Base-by-base conservation (phyloP, 2,113 vertebrate species). In the Otolemur garnettii region DNA sequence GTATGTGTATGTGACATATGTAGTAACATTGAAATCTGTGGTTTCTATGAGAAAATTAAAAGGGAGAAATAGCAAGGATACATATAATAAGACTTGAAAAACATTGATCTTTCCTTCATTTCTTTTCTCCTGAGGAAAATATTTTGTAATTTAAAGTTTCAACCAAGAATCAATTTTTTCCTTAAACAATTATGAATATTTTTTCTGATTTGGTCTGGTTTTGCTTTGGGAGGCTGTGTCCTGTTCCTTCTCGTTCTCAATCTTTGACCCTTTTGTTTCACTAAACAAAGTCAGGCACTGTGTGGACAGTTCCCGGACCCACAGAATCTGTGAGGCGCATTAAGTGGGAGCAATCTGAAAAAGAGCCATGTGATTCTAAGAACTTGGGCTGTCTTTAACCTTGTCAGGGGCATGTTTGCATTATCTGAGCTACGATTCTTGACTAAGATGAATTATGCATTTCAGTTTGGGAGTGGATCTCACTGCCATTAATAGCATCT, bases 61-160 rank as follows among this genome's bases (percentile, higher is more conserved):
- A 86, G 64, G 62, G 26, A 83, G 38, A 50, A 87, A 64, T 50
- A 89, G 57, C 6, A 64, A 5, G 38, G 55, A 59, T 50, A 50
- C 45, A 50, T 50, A 50, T 50, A 50, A 9, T 19, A 75, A 75
- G 57, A 45, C 60, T 68, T 89, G n/a, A 96, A 60, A 85, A 94
- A 78, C 66, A 38, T 2, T 33, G n/a, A 33, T 55, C 17, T 57
- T 50, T 19, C 45, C 80, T 91, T 78, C 38, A 50, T 93, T 81
- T 89, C 19, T 28, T 57, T 72, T 94, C 28, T 60, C 24, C 38
- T 28, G 71, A 80, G 78, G 64, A 38, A 75, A 90, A 42, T 64
- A 71, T 93, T 79, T 69, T 90, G 71, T 87, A 24, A 60, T 90
- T 69, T 96, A 55, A 92, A 87, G 38, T 77, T 89, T 71, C 91